Evolutionary conservation across 2,888 invertebrate genomes (phyloP).

Genomic region (Drosophila algonquin): DNA sequence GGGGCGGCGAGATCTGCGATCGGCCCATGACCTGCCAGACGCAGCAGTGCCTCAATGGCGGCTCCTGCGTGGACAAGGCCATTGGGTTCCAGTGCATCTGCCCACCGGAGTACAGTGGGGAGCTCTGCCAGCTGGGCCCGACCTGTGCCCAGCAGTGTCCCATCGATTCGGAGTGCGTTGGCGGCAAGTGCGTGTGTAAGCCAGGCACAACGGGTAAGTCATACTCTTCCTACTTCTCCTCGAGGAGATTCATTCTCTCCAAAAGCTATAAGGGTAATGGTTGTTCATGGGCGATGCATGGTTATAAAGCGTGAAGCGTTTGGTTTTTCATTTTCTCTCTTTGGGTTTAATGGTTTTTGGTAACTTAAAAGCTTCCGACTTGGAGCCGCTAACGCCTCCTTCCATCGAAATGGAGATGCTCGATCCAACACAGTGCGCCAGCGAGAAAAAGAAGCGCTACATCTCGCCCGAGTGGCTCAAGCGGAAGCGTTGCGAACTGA

Average conservation of each 20-base stretch:
- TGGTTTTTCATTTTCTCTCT: constrained; percentile 8
- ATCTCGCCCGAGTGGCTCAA: constrained; percentile 83
- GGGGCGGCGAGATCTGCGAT: constrained; percentile 91
- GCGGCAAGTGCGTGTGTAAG: constrained; percentile 84
- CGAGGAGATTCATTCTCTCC: neutral
- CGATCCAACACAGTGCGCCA: constrained; percentile 49
- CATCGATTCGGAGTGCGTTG: constrained; percentile 88
- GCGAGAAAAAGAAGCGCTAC: constrained; percentile 81
- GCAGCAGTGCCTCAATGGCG: constrained; percentile 90
- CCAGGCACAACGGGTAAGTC: constrained; percentile 83
- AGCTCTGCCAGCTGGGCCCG: constrained; percentile 83
- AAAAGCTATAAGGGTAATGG: constrained; percentile 5
- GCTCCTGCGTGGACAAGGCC: constrained; percentile 86
- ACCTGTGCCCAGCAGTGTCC: constrained; percentile 85
- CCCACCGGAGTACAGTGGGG: constrained; percentile 86
- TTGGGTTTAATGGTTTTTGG: constrained; percentile 15
- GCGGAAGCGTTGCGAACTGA: constrained; percentile 82
- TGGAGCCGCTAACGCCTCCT: constrained; percentile 54
- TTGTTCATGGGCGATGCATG: constrained; percentile 49
- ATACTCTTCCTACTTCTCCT: neutral
- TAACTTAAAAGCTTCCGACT: constrained; percentile 59
- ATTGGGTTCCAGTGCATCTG: constrained; percentile 89
- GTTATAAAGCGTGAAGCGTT: constrained; percentile 4
- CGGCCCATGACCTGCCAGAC: constrained; percentile 87
- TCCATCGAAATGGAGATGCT: constrained; percentile 43